Percentiles rank a stretch among this genome's conserved stretches.
Conservation (phyloP, 2,888 invertebrate species). For the Ormyrus nitidulus region DNA sequence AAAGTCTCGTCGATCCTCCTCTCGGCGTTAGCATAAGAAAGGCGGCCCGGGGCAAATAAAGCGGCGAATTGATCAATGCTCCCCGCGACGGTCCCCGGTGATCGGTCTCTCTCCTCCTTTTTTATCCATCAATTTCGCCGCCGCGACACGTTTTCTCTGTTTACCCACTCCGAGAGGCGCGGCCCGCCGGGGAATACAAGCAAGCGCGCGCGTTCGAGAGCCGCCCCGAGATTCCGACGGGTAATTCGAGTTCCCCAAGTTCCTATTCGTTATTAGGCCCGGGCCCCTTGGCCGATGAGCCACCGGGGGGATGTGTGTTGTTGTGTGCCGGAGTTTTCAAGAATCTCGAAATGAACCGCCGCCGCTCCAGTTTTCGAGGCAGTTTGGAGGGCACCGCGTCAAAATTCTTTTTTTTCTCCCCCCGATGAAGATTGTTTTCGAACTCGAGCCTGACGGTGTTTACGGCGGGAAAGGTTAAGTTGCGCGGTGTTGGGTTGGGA, state of each 20-base stretch:
- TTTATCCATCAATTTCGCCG: slow-evolving; percentile 48
- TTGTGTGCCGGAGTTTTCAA: slow-evolving; percentile 62
- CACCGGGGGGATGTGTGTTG: slow-evolving; percentile 55
- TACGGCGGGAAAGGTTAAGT: no score
- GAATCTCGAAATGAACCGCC: slow-evolving; percentile 60
- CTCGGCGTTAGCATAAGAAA: slow-evolving; percentile 31
- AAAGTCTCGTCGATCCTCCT: not conserved
- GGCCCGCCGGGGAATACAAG: not conserved
- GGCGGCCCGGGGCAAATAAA: slow-evolving; percentile 1
- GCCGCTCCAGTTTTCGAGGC: slow-evolving; percentile 46
- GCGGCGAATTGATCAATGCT: slow-evolving; percentile 48
- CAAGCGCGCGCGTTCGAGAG: not conserved
- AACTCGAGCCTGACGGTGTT: not conserved
- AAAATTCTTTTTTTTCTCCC: slow-evolving; percentile 18
- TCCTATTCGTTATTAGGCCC: slow-evolving; percentile 69
- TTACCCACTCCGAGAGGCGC: not conserved
- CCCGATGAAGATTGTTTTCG: slow-evolving; percentile 15
- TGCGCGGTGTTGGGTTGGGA: no score
- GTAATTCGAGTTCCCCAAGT: slow-evolving; percentile 70
- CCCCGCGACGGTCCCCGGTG: slow-evolving; percentile 11
- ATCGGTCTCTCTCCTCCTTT: slow-evolving; percentile 35
- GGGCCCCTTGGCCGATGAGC: slow-evolving; percentile 62
- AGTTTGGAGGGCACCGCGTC: slow-evolving; percentile 27
- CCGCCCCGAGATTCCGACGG: slow-evolving; percentile 23
- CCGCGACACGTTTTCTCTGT: slow-evolving; percentile 48